Evolutionary conservation across 2,797 vertebrate genomes (phyloP).

Genomic region (Gymnocypris eckloni): DNA sequence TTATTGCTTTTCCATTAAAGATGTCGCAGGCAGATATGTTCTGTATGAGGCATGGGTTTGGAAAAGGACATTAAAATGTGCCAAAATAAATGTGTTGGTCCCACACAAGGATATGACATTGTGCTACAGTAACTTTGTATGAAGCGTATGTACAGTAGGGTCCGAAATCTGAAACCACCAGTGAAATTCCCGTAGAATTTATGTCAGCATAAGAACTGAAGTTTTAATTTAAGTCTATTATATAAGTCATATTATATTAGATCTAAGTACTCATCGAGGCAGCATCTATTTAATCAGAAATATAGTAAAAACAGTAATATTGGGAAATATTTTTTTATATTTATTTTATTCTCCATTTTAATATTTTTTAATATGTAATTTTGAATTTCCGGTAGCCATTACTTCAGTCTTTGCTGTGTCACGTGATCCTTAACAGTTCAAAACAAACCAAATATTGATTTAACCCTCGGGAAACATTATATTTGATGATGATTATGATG

Average conservation of each 20-base stretch:
- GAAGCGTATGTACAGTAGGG: background rate
- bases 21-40: background rate
- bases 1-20: constrained; percentile 39
- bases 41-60: background rate
- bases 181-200: background rate
- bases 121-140: background rate
- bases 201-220: background rate
- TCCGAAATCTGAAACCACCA: background rate
- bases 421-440: background rate
- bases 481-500: background rate
- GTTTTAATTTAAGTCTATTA: no score
- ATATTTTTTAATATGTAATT: background rate
- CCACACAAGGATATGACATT: background rate
- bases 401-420: background rate
- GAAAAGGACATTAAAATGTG: background rate
- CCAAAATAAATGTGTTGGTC: background rate
- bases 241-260: no score
- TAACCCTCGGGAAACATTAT: background rate
- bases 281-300: no score
- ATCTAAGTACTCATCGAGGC: background rate
- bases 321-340: no score
- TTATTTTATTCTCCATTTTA: background rate
- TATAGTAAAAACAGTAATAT: no score
- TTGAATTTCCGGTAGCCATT: background rate
- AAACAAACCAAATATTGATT: background rate